These are phyloP conservation scores for Lepus townsendii DNA, from an alignment of 2,797 vertebrate genomes.

Conservation along the genomic window DNA sequence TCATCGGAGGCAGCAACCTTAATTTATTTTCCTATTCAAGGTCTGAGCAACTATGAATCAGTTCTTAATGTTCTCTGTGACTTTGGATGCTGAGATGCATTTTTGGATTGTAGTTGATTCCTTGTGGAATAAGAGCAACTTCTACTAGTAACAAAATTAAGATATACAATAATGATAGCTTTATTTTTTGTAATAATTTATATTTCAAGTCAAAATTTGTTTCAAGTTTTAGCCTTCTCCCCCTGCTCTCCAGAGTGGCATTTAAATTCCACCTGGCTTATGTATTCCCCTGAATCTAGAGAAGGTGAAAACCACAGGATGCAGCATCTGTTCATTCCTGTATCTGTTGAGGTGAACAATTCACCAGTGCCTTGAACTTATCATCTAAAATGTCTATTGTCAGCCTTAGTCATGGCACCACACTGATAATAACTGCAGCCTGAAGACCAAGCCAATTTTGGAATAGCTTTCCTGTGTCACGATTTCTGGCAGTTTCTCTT, in stretches of 20 bases:
- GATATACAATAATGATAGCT: neutral
- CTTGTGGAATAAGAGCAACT: neutral
- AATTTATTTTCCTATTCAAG: neutral
- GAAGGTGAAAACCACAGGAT: neutral
- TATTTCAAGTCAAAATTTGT: slow-evolving; percentile 6
- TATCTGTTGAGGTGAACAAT: neutral
- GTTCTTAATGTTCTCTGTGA: neutral
- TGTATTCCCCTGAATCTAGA: neutral
- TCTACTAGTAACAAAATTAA: slow-evolving; percentile 22
- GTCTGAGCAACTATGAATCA: neutral
- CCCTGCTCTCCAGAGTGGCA: neutral
- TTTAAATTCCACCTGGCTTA: slow-evolving; percentile 4
- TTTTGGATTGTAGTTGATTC: neutral
- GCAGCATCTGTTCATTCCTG: neutral
- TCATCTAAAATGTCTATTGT: neutral
- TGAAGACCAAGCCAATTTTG: neutral
- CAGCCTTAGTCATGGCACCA: neutral
- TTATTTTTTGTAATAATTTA: slow-evolving; percentile 24
- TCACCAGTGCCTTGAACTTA: neutral
- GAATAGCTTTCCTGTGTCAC: neutral
- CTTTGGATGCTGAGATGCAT: neutral
- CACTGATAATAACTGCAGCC: neutral
- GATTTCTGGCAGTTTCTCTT: neutral
- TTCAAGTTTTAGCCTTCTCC: neutral
- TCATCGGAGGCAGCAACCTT: neutral